Evolutionary conservation across 2,113 vertebrate species (phyloP), one percentile per base, ranked within the genome.

Genomic region (Lampris megalopsis): DNA sequence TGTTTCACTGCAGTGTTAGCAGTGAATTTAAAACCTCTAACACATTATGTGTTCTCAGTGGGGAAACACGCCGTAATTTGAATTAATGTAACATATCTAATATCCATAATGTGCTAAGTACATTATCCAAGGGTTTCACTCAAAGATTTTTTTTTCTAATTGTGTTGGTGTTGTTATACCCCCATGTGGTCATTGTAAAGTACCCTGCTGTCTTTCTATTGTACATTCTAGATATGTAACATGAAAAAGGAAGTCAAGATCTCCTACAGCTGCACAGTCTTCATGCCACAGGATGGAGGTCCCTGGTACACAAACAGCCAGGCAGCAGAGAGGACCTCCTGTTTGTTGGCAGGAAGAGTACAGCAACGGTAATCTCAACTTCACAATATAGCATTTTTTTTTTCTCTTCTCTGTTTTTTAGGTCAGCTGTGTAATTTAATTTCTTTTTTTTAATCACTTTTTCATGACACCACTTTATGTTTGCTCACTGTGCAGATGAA

Each of bases 181-280:
- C 24, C 24, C 24, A 24, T 24, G 24, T 24, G 24, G 24, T 24
- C 24, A 24, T 24, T 9, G 43, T 63, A 35, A 43, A 60, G 2
- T 36, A 37, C 60, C 11, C 47, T n/a, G 4, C 36, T 52, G 41
- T 1, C 41, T 62, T 71, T 4, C 11, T 63, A 62, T 37, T 72
- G 49, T 66, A 43, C 2, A 0, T 75, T 82, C 6, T 4, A 91
- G 91, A 59, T 7, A 4, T 57, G 57, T 8, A 53, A 62, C 73
- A 81, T 58, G 59, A 87, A 81, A 65, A 87, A 76, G 49, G 83
- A 86, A 36, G 40, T 64, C 41, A 90, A 68, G 70, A 68, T 82
- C 5, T 89, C 86, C 0, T 89, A 76, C 80, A 88, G 86, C 64
- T 90, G 91, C 5, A 84, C 79, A 1, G 78, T 89, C 6, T 81